phyloP scores from a whole-genome alignment of 2,797 vertebrate species.

The Staurois parvus region DNA sequence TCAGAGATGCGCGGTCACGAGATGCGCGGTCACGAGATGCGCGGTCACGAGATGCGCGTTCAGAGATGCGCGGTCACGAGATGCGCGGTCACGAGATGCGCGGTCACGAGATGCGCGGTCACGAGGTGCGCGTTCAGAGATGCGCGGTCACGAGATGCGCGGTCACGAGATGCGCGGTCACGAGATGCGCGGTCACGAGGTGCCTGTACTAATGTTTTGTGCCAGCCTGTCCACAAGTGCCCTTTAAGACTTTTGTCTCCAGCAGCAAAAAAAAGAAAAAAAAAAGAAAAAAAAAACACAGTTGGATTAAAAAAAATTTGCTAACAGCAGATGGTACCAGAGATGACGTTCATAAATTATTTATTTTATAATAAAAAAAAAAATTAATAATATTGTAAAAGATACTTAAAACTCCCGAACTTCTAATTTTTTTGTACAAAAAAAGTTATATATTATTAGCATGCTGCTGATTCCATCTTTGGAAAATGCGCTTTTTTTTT shows the following conservation, averaged over 20 bases:
- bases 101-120: slow-evolving; percentile 53
- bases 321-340: slow-evolving; percentile 31
- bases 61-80: slow-evolving; percentile 53
- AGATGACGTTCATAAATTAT: slow-evolving; percentile 49
- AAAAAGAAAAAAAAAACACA: not conserved
- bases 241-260: slow-evolving; percentile 20
- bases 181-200: slow-evolving; percentile 53
- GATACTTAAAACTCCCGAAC: slow-evolving; percentile 62
- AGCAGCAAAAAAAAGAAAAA: slow-evolving; percentile 4
- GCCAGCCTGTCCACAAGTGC: slow-evolving; percentile 39
- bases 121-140: no score
- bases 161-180: slow-evolving; percentile 55
- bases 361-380: slow-evolving; percentile 72
- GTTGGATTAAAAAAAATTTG: not conserved
- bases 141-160: slow-evolving; percentile 52
- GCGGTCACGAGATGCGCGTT: slow-evolving; percentile 53
- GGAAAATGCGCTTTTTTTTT: slow-evolving; percentile 26
- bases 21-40: slow-evolving; percentile 54
- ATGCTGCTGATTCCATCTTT: slow-evolving; percentile 50
- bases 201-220: slow-evolving; percentile 18
- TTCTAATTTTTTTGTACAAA: slow-evolving; percentile 50
- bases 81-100: slow-evolving; percentile 54
- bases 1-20: no score
- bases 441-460: slow-evolving; percentile 58
- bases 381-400: slow-evolving; percentile 68